Evolutionary conservation across 2,888 invertebrate species (phyloP).

Genomic region (Lagria hirta): DNA sequence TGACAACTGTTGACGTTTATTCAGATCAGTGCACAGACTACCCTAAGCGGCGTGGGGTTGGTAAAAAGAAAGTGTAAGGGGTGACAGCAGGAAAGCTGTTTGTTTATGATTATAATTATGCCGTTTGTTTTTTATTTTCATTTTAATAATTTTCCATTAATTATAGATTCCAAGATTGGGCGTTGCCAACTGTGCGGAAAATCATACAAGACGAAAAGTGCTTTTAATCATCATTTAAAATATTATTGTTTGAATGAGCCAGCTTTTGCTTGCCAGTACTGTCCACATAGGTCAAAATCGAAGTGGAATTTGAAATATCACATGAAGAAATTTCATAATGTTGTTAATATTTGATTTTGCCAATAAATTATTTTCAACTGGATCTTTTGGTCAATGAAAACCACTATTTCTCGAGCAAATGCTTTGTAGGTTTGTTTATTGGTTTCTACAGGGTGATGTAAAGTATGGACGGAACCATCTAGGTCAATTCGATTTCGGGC

Average conservation of each 20-base stretch:
- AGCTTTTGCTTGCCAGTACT: slow-evolving; percentile 23
- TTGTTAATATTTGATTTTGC: no score
- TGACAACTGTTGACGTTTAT: no score
- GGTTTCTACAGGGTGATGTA: no score
- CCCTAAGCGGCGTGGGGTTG: no score
- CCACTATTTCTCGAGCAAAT: no score
- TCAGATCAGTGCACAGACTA: no score
- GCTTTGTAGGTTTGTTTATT: slow-evolving; percentile 25
- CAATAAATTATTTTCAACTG: no score
- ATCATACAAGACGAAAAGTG: slow-evolving; percentile 20
- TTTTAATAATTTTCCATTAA: background rate
- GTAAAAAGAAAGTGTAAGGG: no score
- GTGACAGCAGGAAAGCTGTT: no score
- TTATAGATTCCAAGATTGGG: slow-evolving; percentile 3
- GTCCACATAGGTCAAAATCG: slow-evolving; percentile 25
- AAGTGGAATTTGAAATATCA: slow-evolving; percentile 24
- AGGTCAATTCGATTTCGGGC: no score
- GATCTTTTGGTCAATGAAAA: no score
- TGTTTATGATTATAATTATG: background rate
- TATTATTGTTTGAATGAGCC: slow-evolving; percentile 27
- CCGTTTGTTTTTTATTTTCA: slow-evolving; percentile 1
- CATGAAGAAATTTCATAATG: slow-evolving; percentile 14
- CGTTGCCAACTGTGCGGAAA: slow-evolving; percentile 26
- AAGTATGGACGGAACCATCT: no score
- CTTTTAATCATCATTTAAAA: slow-evolving; percentile 19